Percentiles rank a stretch among this genome's conserved stretches.
Conservation (phyloP, 64 coral and sea anemone species). For the Orbicella faveolata region DNA sequence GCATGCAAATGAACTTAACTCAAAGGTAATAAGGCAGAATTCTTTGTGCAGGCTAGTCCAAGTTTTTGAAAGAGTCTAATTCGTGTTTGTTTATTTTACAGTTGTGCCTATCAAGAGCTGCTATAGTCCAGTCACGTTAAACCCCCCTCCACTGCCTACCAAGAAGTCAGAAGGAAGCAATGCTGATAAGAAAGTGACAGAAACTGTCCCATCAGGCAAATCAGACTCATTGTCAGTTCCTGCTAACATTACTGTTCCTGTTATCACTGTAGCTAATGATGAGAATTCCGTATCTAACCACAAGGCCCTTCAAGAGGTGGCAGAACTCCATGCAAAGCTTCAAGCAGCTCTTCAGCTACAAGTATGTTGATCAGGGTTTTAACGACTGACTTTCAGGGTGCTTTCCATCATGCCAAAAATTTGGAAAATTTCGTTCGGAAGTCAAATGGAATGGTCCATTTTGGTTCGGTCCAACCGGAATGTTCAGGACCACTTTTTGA, state of each 20-base stretch:
- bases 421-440: too few relatives aligned
- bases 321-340: slow-evolving; percentile 54
- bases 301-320: slow-evolving; percentile 48
- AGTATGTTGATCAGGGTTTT: neutral
- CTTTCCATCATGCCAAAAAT: too few relatives aligned
- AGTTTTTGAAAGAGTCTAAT: neutral
- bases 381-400: too few relatives aligned
- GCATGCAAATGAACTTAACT: too few relatives aligned
- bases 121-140: slow-evolving; percentile 79
- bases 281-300: slow-evolving; percentile 27
- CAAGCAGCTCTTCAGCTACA: slow-evolving; percentile 58
- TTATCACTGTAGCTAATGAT: neutral
- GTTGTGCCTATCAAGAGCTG: slow-evolving; percentile 83
- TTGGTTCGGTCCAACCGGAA: too few relatives aligned
- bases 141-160: slow-evolving; percentile 39
- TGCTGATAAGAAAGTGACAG: neutral
- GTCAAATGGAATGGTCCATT: too few relatives aligned
- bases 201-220: neutral
- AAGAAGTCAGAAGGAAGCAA: neutral
- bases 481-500: too few relatives aligned
- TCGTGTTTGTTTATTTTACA: slow-evolving; percentile 1
- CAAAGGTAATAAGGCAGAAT: too few relatives aligned
- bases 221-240: neutral
- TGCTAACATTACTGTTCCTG: neutral
- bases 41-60: too few relatives aligned